Evolutionary conservation across 2,113 vertebrate genomes (phyloP), one percentile per base, ranked within the genome.

Genomic region (Sigmodon hispidus): DNA sequence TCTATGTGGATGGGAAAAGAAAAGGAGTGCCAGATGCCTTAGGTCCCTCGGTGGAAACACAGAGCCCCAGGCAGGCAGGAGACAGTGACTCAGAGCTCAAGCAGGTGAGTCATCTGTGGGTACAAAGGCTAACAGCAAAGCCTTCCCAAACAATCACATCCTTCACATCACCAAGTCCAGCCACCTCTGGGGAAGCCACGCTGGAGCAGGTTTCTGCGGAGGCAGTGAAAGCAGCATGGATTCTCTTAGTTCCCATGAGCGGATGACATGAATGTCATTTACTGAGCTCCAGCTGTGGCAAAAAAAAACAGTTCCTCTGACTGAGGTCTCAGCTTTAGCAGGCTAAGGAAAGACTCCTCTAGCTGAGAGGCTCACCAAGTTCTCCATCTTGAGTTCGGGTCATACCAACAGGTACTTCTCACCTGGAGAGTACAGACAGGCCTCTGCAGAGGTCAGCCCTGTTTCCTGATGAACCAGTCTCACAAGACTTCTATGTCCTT

Each of bases 1-100:
- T 79, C 61, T 93, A 5, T 50, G 57, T 43, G 73, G 69, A 90
- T n/a, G 52, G 85, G 50, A 45, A 55, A 6, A 73, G 5, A 69
- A 36, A 94, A 85, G 52, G 45, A 90, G 72, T 12, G 26, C 63
- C 85, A 92, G 36, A 55, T 61, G 61, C 55, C 80, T 81, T 43
- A 77, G 65, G 59, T 45, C 59, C 48, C 69, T 69, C 0, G 0
- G 6, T 81, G 52, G 69, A 67, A 61, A 59, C n/a, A 50, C n/a
- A 84, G n/a, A 48, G 86, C 24, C 26, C 15, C 50, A 63, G 73
- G 43, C 50, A 63, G 73, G 43, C 69, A 88, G 73, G 2, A 79
- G 22, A 76, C 43, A 67, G 70, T 77, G 93, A 94, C 86, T 95
- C 96, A 89, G 91, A 89, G n/a, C 50, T 63, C 31, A 61, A 2